Evolutionary conservation across 2,797 vertebrate genomes (phyloP), one percentile per base, ranked within the genome.

Genomic region (Meda fulgida): DNA sequence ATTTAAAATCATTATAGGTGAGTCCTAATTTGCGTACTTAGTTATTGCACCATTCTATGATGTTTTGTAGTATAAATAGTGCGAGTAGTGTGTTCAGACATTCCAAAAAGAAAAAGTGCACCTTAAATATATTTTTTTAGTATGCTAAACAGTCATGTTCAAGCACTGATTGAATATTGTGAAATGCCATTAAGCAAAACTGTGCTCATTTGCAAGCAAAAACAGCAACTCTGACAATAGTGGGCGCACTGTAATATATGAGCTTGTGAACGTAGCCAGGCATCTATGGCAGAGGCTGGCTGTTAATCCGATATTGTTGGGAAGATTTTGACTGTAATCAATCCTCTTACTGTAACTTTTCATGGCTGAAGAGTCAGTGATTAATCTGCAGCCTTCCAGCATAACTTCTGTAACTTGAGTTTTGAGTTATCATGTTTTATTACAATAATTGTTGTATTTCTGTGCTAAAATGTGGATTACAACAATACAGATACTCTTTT

Each of bases 301-400:
- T 58, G 86, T 77, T 87, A 87, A 91, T 90, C 87, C 85, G 90
- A 85, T 90, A 88, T 81, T 88, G 87, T 89, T 85, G 88, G 88
- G 83, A 80, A 90, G 89, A 91, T 66, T 60, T 87, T 87, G 85
- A 82, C 81, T 53, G 26, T 36, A 82, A 87, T 84, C 84, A 86
- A 88, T 88, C 82, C 89, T 90, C 85, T 89, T 86, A 90, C 55
- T 90, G 90, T 90, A 92, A 87, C 86, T 87, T 92, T 89, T 75
- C 84, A 82, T 72, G 83, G 88, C 51, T 43, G 78, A 76, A 89
- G 65, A 78, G 78, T 66, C 81, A 78, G 67, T 46, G 29, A 72
- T 60, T 79, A 80, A 84, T 87, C 83, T 58, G 38, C 58, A 67
- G 36, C 51, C 75, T 72, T 84, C 71, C 53, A 58, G 53, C 46